These are phyloP conservation scores for Elysia chlorotica DNA, from an alignment of 1,140 invertebrate genomes.

Conservation along the genomic window DNA sequence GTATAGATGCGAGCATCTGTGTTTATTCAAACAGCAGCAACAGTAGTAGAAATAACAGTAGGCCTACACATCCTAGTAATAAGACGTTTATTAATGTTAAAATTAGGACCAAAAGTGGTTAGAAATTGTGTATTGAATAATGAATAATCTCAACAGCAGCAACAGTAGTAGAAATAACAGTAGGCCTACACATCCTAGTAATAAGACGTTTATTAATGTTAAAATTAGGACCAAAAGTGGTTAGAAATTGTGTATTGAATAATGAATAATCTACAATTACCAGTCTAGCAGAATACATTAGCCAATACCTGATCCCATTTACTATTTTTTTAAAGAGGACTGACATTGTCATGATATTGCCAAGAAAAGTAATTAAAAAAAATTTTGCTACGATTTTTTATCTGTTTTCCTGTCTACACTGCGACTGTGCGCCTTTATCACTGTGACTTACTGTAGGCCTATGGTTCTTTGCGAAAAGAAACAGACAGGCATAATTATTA, in stretches of 20 bases:
- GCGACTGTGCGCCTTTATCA: too few species aligned
- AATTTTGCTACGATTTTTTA: too few species aligned
- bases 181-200: background rate
- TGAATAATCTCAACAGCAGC: background rate
- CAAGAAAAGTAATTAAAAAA: background rate
- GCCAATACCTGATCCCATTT: too few species aligned
- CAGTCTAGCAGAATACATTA: background rate
- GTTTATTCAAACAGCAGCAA: background rate
- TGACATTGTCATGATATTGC: background rate
- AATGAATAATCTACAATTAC: background rate
- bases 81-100: background rate
- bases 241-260: background rate
- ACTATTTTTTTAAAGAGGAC: background rate
- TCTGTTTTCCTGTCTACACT: too few species aligned
- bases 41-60: background rate
- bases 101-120: background rate
- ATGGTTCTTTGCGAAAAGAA: too few species aligned
- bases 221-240: too few species aligned
- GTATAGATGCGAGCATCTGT: background rate
- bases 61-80: background rate
- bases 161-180: background rate
- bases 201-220: background rate
- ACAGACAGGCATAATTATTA: too few species aligned
- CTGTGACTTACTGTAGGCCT: too few species aligned
- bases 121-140: background rate